Percentiles rank a stretch among this genome's conserved stretches.
phyloP scores from a whole-genome alignment of 2,113 vertebrate species.

The Percopsis transmontana region DNA sequence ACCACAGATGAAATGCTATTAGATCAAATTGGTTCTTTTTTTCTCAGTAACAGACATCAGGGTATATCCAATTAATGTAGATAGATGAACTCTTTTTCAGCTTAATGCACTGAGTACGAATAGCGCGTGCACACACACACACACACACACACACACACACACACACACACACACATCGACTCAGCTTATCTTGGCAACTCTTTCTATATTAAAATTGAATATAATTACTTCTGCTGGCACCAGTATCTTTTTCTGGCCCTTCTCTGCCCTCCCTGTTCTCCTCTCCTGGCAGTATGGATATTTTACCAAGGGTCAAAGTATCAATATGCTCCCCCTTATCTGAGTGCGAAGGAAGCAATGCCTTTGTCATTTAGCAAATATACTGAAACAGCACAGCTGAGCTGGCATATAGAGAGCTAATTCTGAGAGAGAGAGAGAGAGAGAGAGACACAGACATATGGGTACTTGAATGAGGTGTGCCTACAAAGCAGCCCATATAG shows the following conservation, averaged over 20 bases:
- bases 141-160: background rate
- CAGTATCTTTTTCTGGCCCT: background rate
- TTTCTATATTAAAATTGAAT: background rate
- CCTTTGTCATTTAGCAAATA: conserved; percentile 3
- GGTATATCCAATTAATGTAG: conserved; percentile 23
- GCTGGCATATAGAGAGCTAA: background rate
- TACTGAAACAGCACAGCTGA: background rate
- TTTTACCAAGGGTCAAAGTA: conserved; percentile 19
- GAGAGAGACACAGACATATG: conserved; percentile 22
- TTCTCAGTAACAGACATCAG: conserved; percentile 11
- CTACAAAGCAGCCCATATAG: conserved; percentile 11
- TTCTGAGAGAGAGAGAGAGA: conserved; percentile 15
- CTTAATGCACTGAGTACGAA: conserved; percentile 3
- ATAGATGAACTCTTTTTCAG: conserved; percentile 15
- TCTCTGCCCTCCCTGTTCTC: background rate
- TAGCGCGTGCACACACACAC: background rate
- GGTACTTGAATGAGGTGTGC: conserved; percentile 30
- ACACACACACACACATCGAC: background rate
- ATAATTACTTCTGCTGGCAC: background rate
- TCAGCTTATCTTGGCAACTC: conserved; percentile 2
- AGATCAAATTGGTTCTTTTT: conserved; percentile 12
- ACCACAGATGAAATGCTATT: conserved; percentile 22
- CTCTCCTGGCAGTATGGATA: conserved; percentile 11
- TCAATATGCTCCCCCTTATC: conserved; percentile 10
- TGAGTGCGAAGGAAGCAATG: background rate